Evolutionary conservation across 1,140 invertebrate genomes (phyloP), one percentile per base, ranked within the genome.

Genomic region (Conus ventricosus): DNA sequence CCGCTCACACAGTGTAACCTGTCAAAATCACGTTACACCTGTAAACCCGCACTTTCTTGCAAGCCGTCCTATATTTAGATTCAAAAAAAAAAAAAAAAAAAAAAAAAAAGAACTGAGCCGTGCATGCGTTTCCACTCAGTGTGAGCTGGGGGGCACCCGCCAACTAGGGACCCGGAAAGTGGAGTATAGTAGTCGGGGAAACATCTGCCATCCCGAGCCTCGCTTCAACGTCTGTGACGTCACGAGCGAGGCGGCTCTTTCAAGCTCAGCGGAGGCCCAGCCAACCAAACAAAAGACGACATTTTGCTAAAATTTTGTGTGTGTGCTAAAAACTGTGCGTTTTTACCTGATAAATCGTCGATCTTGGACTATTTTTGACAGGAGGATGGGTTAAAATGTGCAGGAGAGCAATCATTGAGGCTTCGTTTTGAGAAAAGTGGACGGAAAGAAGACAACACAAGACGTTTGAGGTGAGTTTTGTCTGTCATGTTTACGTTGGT

Each of bases 211-310:
- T n/a, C 23, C 67, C 67, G 11, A 71, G 67, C 67, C 67, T 71
- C 67, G 67, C 67, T 71, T 71, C 20, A 7, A 23, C 67, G 13
- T 17, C 4, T 7, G 67, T 71, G 67, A 71, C 67, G 67, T 71
- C 67, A 71, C 67, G 20, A 60, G 67, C 20, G 6, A 71, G 67
- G 67, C 67, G 67, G 67, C 67, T 23, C 67, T 5, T 71, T 71
- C 67, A 71, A 71, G 67, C 17, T 20, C 13, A 71, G 6, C 11
- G 67, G 20, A 20, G 7, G 67, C 11, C 0, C 57, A n/a, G 67
- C 67, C 67, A 71, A 71, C 67, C 67, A 71, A 71, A 71, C 67
- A 71, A 71, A 71, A 71, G 67, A 71, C 11, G 67, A 71, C 67
- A 71, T 71, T 71, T 71, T 71, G 67, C 67, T 0, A 23, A 23